Evolutionary conservation across 2,797 vertebrate genomes (phyloP).

Genomic region (Phylloscopus collybita): DNA sequence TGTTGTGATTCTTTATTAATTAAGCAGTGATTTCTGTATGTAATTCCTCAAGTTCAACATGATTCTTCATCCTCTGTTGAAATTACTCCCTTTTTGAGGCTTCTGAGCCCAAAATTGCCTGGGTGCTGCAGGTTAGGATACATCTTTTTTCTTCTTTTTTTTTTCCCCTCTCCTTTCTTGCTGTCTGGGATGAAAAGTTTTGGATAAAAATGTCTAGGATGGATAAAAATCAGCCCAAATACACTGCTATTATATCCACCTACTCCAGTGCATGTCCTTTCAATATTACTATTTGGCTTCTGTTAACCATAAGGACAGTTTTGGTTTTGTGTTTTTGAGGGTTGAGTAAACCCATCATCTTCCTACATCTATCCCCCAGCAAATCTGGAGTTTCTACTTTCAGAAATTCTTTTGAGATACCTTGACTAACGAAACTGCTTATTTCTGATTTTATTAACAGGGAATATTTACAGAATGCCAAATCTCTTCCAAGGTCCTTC

Average conservation of each 20-base stretch:
- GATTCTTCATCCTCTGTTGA: neutral
- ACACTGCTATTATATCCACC: neutral
- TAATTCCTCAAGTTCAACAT: neutral
- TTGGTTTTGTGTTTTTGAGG: neutral
- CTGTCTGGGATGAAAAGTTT: neutral
- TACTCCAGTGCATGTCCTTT: neutral
- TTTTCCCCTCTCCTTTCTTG: accelerated
- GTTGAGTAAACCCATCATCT: neutral
- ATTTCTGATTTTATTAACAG: neutral
- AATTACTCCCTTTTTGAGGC: neutral
- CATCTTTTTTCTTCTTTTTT: accelerated
- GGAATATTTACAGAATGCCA: neutral
- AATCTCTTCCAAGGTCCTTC: neutral
- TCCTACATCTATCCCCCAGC: neutral
- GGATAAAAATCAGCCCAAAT: neutral
- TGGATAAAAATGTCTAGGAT: neutral
- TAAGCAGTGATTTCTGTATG: neutral
- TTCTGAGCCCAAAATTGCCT: neutral
- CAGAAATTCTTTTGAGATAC: neutral
- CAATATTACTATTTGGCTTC: neutral
- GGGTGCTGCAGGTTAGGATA: neutral
- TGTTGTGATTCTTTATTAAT: neutral
- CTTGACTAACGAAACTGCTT: neutral
- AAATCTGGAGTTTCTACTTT: neutral
- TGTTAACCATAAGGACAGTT: neutral